Base-by-base conservation (phyloP, 30 jellyfish, hydroid and myxozoan genomes). In the Rhopilema esculentum region DNA sequence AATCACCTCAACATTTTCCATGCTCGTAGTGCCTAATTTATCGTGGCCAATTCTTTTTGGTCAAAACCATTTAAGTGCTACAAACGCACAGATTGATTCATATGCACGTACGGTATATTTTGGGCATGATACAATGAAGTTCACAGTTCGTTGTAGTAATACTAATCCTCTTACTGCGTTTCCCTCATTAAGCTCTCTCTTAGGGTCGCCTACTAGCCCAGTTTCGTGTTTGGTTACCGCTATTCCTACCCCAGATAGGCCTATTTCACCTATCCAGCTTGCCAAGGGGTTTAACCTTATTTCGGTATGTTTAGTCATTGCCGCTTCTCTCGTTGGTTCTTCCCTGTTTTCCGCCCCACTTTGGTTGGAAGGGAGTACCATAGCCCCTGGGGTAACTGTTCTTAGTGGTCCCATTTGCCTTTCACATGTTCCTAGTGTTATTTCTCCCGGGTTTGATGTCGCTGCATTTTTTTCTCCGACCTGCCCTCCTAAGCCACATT, bases 21-120 rank as follows among this genome's bases (percentile, higher is more conserved):
- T 70, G 87, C 80, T 69, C 17, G 92, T 52, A 26, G 92, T 84
- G 0, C 92, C 80, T 16, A 17, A 84, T 20, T 84, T 69, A 72
- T 16, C 92, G n/a, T n/a, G n/a, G n/a, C n/a, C n/a, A n/a, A n/a
- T 19, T 9, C 22, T 15, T 12, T 66, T 66, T 26, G 77, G 32
- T 66, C 25, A 21, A 66, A 26, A 66, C 25, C 32, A 21, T 66
- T 66, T 19, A 26, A 66, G 77, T 66, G 32, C 77, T 26, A 66
- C 67, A 51, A 51, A 51, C 20, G 67, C 67, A 51, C 67, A 51
- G 20, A 51, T 51, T 51, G 20, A 51, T 51, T 51, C 67, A 51
- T 15, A 20, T 51, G 67, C 16, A 12, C 67, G 67, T 20, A 51
- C 16, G 67, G 67, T 51, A 51, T 51, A 12, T 20, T 51, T 51